phyloP scores from a whole-genome alignment of 92 coral and sea anemone genomes.

The Epizoanthus rinbou region DNA sequence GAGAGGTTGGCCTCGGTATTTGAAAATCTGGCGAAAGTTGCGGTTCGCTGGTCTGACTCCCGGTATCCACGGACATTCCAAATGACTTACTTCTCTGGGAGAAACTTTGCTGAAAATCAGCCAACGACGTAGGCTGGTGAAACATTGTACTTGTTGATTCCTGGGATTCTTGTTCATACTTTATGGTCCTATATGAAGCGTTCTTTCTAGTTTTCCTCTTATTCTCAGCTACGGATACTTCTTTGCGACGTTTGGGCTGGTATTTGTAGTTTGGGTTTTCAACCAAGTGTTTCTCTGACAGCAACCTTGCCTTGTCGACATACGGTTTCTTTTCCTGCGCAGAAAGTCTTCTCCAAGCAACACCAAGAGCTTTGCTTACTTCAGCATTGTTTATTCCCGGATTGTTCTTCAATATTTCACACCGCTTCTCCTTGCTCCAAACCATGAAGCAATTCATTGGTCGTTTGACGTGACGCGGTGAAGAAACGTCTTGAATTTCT shows the following conservation, averaged over 20 bases:
- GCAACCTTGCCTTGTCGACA: constrained; percentile 73
- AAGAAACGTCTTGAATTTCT: constrained; percentile 5
- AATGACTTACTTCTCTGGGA: not conserved
- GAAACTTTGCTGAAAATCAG: constrained; percentile 1
- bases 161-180: not conserved
- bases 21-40: not conserved
- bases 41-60: not conserved
- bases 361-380: constrained; percentile 81
- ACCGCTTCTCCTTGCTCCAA: constrained; percentile 90
- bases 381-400: constrained; percentile 89
- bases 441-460: constrained; percentile 96
- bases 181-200: not conserved
- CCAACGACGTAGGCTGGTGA: not conserved
- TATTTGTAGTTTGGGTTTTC: constrained; percentile 83
- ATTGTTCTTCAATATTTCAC: constrained; percentile 72
- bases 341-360: constrained; percentile 80
- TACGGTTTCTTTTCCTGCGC: constrained; percentile 78
- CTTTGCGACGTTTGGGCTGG: constrained; percentile 68
- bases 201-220: not conserved
- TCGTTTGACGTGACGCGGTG: constrained; percentile 66
- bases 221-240: constrained; percentile 14
- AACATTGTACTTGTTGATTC: not conserved
- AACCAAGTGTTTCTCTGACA: constrained; percentile 65
- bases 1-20: not conserved
- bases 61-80: not conserved